Evolutionary conservation across 2,113 vertebrate species (phyloP), one percentile per base, ranked within the genome.

Genomic region (Cheirogaleus medius): DNA sequence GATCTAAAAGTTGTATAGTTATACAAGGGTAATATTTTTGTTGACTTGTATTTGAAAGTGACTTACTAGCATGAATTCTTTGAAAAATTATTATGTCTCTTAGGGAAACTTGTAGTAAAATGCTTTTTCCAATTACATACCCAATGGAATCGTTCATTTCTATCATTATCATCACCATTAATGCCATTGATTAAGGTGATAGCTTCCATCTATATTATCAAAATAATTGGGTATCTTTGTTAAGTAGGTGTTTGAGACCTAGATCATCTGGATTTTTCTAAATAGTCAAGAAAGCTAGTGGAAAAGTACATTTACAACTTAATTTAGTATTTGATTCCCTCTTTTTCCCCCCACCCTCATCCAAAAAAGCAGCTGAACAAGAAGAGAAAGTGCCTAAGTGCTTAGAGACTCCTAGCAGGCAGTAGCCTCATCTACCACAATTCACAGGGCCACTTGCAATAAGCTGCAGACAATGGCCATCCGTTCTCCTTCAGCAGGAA

Each of bases 401-500:
- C 66, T 90, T 91, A 27, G 47, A 82, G 39, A 52, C 8, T 9
- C 42, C 52, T 54, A 96, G 94, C 17, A 60, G 12, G 44, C 60
- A 49, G 4, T 47, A 54, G 66, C 82, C 76, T 89, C 32, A 42
- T 1, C 77, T 0, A 29, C 5, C 11, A 32, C 23, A 20, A 69
- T 97, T 60, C 29, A 94, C 17, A 86, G 13, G 47, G 85, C 15
- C 49, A 49, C 63, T 96, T 64, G n/a, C 29, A 96, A 68, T 15
- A 96, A 95, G n/a, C 44, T 42, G 23, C 27, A 77, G 63, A 69
- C 6, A 86, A 95, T 74, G 4, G 3, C 56, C 10, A 92, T n/a
- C 27, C 42, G 83, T 37, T 87, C 83, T 88, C 17, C 52, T 92
- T 96, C 34, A 47, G 66, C 74, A 69, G n/a, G 32, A 85, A 98